These are phyloP conservation scores for Ictalurus punctatus DNA, from an alignment of 2,113 vertebrate species.

Conservation along the genomic window DNA sequence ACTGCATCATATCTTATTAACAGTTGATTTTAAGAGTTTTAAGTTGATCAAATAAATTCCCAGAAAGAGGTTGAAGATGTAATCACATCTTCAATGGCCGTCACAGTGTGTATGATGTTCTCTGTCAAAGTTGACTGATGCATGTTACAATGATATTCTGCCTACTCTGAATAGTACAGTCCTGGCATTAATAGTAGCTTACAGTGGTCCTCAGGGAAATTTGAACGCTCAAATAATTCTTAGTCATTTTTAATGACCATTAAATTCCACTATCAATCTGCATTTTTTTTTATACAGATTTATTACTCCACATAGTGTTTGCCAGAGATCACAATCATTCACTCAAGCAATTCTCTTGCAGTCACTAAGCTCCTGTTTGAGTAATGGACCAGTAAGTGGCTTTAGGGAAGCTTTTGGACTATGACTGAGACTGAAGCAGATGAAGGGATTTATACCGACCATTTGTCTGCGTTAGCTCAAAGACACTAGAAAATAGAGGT, in stretches of 20 bases:
- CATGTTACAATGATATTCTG: not conserved
- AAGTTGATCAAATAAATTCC: not conserved
- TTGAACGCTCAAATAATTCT: not conserved
- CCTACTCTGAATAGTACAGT: not conserved
- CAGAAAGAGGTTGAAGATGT: not conserved
- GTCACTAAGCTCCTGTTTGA: constrained; percentile 42
- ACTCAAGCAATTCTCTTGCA: constrained; percentile 24
- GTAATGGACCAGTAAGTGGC: constrained; percentile 66
- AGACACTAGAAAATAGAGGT: constrained; percentile 4
- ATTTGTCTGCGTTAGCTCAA: constrained; percentile 33
- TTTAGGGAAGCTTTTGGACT: constrained; percentile 64
- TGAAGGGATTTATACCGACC: constrained; percentile 56
- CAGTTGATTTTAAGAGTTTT: not conserved
- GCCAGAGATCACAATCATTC: constrained; percentile 29
- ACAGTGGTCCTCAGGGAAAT: not conserved
- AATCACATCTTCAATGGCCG: not conserved
- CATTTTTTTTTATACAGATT: not conserved
- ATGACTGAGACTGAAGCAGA: constrained; percentile 51
- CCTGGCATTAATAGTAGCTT: not conserved
- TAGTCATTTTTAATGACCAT: not conserved
- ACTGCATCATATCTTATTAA: not conserved
- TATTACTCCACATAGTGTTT: not conserved
- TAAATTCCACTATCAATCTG: not conserved
- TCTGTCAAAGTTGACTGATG: not conserved
- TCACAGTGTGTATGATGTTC: not conserved